Conservation (phyloP, 2,888 invertebrate species). For the Melolontha melolontha region DNA sequence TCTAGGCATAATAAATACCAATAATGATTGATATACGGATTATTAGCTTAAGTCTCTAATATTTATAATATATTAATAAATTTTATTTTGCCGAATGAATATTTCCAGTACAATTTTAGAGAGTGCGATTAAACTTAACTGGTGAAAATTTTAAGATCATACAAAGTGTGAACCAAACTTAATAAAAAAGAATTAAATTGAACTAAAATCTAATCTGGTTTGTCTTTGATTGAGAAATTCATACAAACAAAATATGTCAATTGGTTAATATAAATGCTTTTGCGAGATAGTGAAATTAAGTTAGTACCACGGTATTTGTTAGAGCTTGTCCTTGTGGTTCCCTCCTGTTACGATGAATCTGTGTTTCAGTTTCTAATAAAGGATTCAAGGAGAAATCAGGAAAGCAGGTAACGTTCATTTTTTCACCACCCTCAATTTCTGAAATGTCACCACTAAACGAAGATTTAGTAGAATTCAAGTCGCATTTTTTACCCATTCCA, state of each 20-base stretch:
- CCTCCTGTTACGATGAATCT: conserved; percentile 53
- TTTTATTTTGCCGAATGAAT: too few species aligned
- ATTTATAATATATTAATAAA: too few species aligned
- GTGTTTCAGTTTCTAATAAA: conserved; percentile 47
- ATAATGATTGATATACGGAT: too few species aligned
- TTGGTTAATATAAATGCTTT: conserved; percentile 35
- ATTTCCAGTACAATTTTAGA: too few species aligned
- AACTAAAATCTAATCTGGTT: too few species aligned
- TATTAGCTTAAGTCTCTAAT: too few species aligned
- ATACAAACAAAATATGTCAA: conserved; percentile 33
- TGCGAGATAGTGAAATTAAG: conserved; percentile 58
- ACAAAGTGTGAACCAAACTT: too few species aligned
- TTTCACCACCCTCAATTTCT: conserved; percentile 51
- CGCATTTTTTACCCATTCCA: conserved; percentile 53
- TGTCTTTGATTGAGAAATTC: not conserved
- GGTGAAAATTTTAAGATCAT: too few species aligned
- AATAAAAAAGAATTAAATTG: too few species aligned
- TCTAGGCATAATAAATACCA: too few species aligned
- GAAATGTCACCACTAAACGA: conserved; percentile 52
- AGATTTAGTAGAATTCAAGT: conserved; percentile 56
- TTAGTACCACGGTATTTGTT: conserved; percentile 64
- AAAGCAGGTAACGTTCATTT: conserved; percentile 61
- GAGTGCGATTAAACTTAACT: too few species aligned
- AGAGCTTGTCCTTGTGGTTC: conserved; percentile 59
- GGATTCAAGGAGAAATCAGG: conserved; percentile 61